Evolutionary conservation across 2,888 invertebrate genomes (phyloP).

Genomic region (Cryptocephalus moraei): DNA sequence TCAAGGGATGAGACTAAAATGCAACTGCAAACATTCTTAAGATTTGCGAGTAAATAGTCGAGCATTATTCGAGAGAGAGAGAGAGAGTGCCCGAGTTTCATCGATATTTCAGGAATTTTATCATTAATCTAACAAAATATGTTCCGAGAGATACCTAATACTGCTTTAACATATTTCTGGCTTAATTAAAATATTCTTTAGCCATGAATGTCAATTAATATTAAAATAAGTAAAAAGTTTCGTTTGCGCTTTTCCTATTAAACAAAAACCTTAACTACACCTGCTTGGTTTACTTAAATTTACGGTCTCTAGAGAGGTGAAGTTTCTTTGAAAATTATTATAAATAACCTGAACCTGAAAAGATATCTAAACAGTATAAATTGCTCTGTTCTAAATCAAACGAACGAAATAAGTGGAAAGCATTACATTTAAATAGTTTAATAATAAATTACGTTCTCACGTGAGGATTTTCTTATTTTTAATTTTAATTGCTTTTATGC

Average conservation of each 20-base stretch:
- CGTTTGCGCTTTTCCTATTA: background rate
- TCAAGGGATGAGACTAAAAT: conserved; percentile 8
- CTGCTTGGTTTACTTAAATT: too few relatives aligned
- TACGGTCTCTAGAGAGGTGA: too few relatives aligned
- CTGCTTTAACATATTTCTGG: conserved; percentile 18
- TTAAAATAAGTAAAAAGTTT: background rate
- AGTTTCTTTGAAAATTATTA: too few relatives aligned
- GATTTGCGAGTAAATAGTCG: conserved; percentile 12
- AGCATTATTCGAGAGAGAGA: conserved; percentile 9
- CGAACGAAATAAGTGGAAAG: too few relatives aligned
- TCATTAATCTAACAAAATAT: conserved; percentile 23
- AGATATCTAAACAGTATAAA: too few relatives aligned
- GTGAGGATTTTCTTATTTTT: too few relatives aligned
- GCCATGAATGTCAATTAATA: background rate
- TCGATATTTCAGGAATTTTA: conserved; percentile 25
- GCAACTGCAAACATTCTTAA: conserved; percentile 19
- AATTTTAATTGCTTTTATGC: too few relatives aligned
- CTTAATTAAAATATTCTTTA: conserved; percentile 17
- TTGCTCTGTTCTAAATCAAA: too few relatives aligned
- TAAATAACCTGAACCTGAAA: too few relatives aligned
- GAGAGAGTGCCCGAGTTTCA: conserved; percentile 9
- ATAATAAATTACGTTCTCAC: too few relatives aligned
- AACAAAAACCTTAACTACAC: too few relatives aligned
- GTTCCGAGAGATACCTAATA: conserved; percentile 18
- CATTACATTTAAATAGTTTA: too few relatives aligned